A percentile compares a stretch with the other conserved stretches of the same genome.
phyloP scores from a whole-genome alignment of 1,140 invertebrate species.

The Neodiprion fabricii region DNA sequence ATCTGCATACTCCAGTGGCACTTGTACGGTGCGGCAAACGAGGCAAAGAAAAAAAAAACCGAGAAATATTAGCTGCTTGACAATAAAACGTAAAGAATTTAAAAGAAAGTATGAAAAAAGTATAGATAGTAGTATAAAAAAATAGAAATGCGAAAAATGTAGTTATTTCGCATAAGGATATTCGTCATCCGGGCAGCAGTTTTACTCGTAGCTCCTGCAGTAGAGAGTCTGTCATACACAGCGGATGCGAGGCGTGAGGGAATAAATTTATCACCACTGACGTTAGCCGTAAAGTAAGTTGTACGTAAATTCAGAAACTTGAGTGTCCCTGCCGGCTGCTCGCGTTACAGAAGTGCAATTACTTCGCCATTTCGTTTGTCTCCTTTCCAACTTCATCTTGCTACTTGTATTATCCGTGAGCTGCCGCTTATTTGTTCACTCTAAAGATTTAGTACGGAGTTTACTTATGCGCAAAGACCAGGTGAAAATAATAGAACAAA shows the following conservation, averaged over 20 bases:
- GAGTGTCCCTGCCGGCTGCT: background rate
- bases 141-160: background rate
- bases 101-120: too few relatives aligned
- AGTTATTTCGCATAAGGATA: background rate
- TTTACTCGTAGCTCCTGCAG: background rate
- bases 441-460: background rate
- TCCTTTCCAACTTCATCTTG: background rate
- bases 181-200: background rate
- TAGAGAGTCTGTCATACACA: background rate
- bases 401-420: too few relatives aligned
- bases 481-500: too few relatives aligned
- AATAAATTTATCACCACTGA: background rate
- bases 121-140: too few relatives aligned
- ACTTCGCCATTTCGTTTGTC: background rate
- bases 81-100: too few relatives aligned
- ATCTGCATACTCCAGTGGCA: too few relatives aligned
- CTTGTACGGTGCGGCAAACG: too few relatives aligned
- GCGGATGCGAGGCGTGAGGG: background rate
- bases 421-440: background rate
- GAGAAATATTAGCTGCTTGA: too few relatives aligned
- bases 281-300: background rate
- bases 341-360: constrained; percentile 1
- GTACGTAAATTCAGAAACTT: background rate
- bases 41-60: too few relatives aligned
- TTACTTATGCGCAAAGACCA: too few relatives aligned